phyloP scores from a whole-genome alignment of 1,140 invertebrate species.

The Acromyrmex heyeri region DNA sequence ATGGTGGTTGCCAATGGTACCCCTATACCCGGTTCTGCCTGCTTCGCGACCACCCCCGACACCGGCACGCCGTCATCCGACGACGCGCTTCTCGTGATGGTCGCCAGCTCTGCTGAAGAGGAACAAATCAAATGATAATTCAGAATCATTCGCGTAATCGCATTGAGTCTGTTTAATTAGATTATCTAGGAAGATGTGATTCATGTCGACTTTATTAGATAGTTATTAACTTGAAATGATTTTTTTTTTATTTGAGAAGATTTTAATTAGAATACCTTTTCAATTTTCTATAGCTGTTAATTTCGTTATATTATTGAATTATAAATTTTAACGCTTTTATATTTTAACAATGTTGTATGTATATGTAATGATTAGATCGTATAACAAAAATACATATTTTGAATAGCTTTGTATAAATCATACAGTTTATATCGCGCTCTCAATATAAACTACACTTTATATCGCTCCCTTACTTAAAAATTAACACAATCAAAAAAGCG shows the following conservation, averaged over 20 bases:
- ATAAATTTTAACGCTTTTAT: too few species aligned
- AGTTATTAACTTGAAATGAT: too few species aligned
- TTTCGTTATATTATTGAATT: not conserved
- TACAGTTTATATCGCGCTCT: too few species aligned
- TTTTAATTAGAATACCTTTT: not conserved
- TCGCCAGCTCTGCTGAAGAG: slow-evolving; percentile 23
- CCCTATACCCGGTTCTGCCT: slow-evolving; percentile 19
- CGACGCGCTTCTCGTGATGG: slow-evolving; percentile 47
- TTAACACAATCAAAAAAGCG: too few species aligned
- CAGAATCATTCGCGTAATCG: not conserved
- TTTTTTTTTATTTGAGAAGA: not conserved
- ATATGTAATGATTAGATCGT: not conserved
- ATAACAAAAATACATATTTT: not conserved
- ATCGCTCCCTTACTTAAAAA: too few species aligned
- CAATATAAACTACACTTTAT: not conserved
- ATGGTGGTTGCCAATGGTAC: not conserved
- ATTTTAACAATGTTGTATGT: not conserved
- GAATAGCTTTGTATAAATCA: too few species aligned
- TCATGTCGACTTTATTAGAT: not conserved
- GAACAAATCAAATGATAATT: not conserved
- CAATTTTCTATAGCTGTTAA: not conserved
- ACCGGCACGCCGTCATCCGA: slow-evolving; percentile 34
- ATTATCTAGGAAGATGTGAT: not conserved
- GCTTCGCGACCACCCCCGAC: slow-evolving; percentile 11
- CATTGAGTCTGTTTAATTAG: not conserved